Base-by-base conservation (phyloP, 2,797 vertebrate genomes). In the Pipistrellus pipistrellus region DNA sequence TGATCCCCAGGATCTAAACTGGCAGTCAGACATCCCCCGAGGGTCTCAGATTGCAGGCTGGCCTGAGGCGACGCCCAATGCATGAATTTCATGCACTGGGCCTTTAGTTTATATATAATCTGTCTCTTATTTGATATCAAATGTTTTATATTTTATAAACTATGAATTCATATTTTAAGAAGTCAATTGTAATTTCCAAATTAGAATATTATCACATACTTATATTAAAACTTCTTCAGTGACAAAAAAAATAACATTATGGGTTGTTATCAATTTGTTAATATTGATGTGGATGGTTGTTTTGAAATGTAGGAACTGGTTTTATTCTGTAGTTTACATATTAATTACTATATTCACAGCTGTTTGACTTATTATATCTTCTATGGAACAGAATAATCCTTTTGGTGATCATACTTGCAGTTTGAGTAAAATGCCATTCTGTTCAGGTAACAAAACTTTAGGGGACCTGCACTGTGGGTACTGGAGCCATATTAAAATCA, bases 141-240 rank as follows among this genome's bases (percentile, higher is more conserved):
- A 77, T 83, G 17, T 88, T 83, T 86, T 55, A 20, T 0, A 77
- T 66, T 85, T 72, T 6, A 82, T 85, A 80, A 92, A 53, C 30
- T 59, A 88, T 44, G 15, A 75, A 90, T 85, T 88, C 10, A 51
- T 82, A 84, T 87, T 78, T 96, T 83, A 88, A 88, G 55, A 72
- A 80, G 71, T 35, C 6, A 38, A 55, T 77, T n/a, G 20, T 53
- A 0, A 82, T 86, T 92, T 88, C 17, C 44, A 93, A 93, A 88
- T 94, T 88, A 57, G 14, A 91, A 93, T 81, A 6, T 48, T 73
- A 91, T 51, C 10, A 62, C 8, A 55, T 80, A 27, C 8, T 84
- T 72, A 75, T 44, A 46, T n/a, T 89, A 89, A 95, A 91, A 89
- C 4, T 72, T 77, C 48, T 85, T 88, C 25, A 69, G 23, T 41